A percentile compares a stretch with the other conserved stretches of the same genome.
Conservation (phyloP, 35 echinoderm and acorn worm species). For the Heliocidaris tuberculata region DNA sequence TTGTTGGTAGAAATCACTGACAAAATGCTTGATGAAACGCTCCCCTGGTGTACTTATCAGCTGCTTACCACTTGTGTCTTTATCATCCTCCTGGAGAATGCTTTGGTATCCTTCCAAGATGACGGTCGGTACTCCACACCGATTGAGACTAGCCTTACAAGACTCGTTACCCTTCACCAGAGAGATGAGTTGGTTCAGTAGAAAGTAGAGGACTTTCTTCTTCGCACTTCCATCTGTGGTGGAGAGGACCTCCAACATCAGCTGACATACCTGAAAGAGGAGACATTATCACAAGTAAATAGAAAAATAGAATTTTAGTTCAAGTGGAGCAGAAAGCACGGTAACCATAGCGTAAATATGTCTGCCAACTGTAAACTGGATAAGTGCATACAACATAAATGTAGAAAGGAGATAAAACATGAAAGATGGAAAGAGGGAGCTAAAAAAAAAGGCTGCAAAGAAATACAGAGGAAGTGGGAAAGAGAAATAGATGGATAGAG, state of each 20-base stretch:
- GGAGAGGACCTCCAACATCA: conserved; percentile 66
- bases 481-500: too few species aligned
- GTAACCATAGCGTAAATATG: too few species aligned
- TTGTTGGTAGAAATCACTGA: too few species aligned
- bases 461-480: too few species aligned
- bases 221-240: not conserved
- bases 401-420: too few species aligned
- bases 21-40: too few species aligned
- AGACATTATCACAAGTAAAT: too few species aligned
- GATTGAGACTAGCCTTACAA: conserved; percentile 51
- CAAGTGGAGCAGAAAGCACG: too few species aligned
- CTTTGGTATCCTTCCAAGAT: conserved; percentile 51
- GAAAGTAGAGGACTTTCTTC: conserved; percentile 56
- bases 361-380: too few species aligned
- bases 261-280: conserved; percentile 42
- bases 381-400: too few species aligned
- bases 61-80: conserved; percentile 26
- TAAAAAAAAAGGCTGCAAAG: too few species aligned
- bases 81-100: conserved; percentile 26
- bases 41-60: not conserved
- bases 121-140: conserved; percentile 54
- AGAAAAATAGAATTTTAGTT: not conserved
- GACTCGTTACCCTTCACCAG: conserved; percentile 53
- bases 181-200: conserved; percentile 63
- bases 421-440: too few species aligned